Percentiles rank a stretch among this genome's conserved stretches.
Evolutionary conservation across 2,888 invertebrate species (phyloP).

Genomic region (Chrysolina haemoptera): DNA sequence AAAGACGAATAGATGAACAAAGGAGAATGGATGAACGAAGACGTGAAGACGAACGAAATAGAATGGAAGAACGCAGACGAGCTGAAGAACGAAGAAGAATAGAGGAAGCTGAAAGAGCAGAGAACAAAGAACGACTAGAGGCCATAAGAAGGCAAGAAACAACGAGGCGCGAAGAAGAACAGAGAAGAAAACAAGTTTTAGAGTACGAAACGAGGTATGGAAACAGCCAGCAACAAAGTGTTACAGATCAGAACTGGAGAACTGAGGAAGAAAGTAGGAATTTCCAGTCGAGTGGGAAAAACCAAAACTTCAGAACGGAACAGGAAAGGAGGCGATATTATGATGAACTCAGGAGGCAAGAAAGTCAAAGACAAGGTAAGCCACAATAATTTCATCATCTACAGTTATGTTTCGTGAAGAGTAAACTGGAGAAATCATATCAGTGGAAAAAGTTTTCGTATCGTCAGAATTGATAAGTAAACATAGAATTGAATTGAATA

Average conservation of each 20-base stretch:
- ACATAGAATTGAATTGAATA: too few relatives aligned
- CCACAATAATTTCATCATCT: conserved; percentile 36
- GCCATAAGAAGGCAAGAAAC: conserved; percentile 36
- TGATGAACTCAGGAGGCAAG: conserved; percentile 39
- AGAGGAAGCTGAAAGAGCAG: conserved; percentile 21
- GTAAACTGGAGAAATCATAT: conserved; percentile 41
- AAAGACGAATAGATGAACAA: conserved; percentile 36
- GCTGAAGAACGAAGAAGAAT: conserved; percentile 33
- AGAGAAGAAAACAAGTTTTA: conserved; percentile 27
- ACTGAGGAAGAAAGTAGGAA: conserved; percentile 38
- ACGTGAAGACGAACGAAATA: neutral
- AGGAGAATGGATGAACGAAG: conserved; percentile 28
- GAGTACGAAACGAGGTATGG: conserved; percentile 30
- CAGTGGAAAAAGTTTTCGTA: too few relatives aligned
- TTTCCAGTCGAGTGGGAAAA: conserved; percentile 16
- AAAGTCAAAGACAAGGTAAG: conserved; percentile 32
- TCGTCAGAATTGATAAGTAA: too few relatives aligned
- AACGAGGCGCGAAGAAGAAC: conserved; percentile 27
- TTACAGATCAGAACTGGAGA: conserved; percentile 13
- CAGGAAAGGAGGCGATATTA: conserved; percentile 42
- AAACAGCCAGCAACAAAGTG: conserved; percentile 18
- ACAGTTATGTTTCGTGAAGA: conserved; percentile 40
- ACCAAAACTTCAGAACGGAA: conserved; percentile 29
- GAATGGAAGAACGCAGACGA: conserved; percentile 46
- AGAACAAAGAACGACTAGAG: conserved; percentile 29